These are phyloP conservation scores for Merops nubicus DNA, from an alignment of 2,113 vertebrate genomes.

Conservation along the genomic window DNA sequence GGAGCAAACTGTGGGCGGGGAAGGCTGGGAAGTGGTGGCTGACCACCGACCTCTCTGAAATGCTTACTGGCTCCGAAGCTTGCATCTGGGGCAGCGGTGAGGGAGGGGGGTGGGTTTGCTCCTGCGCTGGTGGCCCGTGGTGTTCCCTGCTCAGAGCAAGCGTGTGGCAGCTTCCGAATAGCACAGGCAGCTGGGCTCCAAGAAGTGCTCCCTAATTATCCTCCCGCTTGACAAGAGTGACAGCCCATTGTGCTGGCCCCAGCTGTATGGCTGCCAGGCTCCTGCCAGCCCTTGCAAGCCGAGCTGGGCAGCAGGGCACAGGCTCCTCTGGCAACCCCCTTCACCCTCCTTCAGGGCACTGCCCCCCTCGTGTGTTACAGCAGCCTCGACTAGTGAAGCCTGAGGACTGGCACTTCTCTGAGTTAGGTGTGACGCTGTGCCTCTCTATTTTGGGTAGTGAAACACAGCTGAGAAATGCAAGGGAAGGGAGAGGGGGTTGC, in stretches of 20 bases:
- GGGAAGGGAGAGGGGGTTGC: background rate
- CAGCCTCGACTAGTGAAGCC: background rate
- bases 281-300: background rate
- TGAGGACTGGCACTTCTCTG: background rate
- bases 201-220: background rate
- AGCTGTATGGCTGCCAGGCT: background rate
- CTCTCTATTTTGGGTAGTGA: background rate
- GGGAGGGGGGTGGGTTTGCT: background rate
- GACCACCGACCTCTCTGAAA: background rate
- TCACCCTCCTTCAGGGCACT: background rate
- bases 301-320: background rate
- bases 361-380: rapidly evolving
- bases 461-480: background rate
- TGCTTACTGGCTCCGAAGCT: background rate
- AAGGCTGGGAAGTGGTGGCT: background rate
- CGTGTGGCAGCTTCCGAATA: rapidly evolving
- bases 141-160: rapidly evolving
- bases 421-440: background rate
- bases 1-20: background rate
- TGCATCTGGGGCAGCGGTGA: background rate
- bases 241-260: background rate
- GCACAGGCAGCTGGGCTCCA: background rate
- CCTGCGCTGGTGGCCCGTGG: rapidly evolving
- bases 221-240: background rate
- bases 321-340: background rate